Evolutionary conservation across 2,888 invertebrate genomes (phyloP).

Genomic region (Aleiodes leptofemur): DNA sequence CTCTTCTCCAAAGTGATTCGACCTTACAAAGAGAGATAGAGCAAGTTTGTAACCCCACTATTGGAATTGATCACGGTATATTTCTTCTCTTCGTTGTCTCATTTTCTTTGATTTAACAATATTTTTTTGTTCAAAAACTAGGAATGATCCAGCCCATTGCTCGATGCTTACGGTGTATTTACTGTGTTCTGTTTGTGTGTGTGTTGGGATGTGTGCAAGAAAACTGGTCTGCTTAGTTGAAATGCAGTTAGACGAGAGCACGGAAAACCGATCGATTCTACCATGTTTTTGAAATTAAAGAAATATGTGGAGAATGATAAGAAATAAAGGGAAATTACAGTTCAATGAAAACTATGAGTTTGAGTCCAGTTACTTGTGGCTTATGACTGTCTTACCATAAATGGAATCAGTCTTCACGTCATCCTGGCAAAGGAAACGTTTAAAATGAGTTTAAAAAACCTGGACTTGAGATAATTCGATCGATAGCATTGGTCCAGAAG

Average conservation of each 20-base stretch:
- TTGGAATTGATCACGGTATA: conserved; percentile 24
- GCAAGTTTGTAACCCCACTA: not conserved
- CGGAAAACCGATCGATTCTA: not conserved
- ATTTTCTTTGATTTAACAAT: not conserved
- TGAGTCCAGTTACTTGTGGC: no score
- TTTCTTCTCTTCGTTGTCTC: not conserved
- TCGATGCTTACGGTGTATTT: conserved; percentile 22
- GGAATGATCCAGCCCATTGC: not conserved
- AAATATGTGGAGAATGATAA: conserved; percentile 9
- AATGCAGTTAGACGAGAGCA: conserved; percentile 31
- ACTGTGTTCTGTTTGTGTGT: not conserved
- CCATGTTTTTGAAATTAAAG: conserved; percentile 30
- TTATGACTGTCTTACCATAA: no score
- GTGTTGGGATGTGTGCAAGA: not conserved
- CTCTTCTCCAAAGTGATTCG: not conserved
- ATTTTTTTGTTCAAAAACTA: not conserved
- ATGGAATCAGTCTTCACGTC: no score
- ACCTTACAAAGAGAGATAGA: conserved; percentile 6
- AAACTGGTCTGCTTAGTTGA: conserved; percentile 22
- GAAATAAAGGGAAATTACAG: not conserved
- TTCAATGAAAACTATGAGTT: no score
- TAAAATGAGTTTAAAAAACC: no score
- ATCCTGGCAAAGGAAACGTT: no score
- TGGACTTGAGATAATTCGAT: no score
- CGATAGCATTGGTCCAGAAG: no score